These are phyloP conservation scores for Procambarus virginalis DNA, from an alignment of 1,140 invertebrate genomes.

Conservation along the genomic window DNA sequence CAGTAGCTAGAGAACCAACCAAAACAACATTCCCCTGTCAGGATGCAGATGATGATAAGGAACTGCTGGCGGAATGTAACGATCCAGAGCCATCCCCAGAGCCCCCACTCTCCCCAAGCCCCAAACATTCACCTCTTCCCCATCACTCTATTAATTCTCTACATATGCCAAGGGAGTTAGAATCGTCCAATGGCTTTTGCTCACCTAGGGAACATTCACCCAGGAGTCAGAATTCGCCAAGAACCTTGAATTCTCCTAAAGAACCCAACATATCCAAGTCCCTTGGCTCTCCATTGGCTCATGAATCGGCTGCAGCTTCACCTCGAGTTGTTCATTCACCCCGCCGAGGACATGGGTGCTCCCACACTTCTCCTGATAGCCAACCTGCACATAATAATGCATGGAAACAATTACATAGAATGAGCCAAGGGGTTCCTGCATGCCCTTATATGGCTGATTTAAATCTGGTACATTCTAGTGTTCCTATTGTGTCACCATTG, in stretches of 20 bases:
- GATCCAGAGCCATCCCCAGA: slow-evolving; percentile 60
- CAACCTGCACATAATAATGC: background rate
- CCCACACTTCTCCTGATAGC: background rate
- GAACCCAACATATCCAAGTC: slow-evolving; percentile 11
- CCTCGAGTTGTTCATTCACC: slow-evolving; percentile 30
- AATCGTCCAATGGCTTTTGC: slow-evolving; percentile 24
- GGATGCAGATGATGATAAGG: slow-evolving; percentile 70
- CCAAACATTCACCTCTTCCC: slow-evolving; percentile 45
- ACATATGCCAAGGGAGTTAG: slow-evolving; percentile 17
- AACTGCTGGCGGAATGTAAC: slow-evolving; percentile 62
- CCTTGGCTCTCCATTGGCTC: slow-evolving; percentile 32
- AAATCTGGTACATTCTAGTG: slow-evolving; percentile 20
- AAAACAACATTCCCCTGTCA: slow-evolving; percentile 70
- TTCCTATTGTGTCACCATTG: slow-evolving; percentile 42
- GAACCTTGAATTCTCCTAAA: slow-evolving; percentile 35
- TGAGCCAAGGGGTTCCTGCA: slow-evolving; percentile 7
- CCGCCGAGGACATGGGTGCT: background rate
- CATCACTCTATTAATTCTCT: slow-evolving; percentile 30
- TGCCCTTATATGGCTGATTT: slow-evolving; percentile 20
- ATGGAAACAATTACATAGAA: slow-evolving; percentile 20
- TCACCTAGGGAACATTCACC: slow-evolving; percentile 3
- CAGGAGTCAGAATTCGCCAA: slow-evolving; percentile 12
- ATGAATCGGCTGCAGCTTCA: background rate
- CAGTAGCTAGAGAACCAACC: slow-evolving; percentile 69
- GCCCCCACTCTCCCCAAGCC: slow-evolving; percentile 51